Conservation (phyloP, 92 coral and sea anemone genomes). For the Porites divaricata region DNA sequence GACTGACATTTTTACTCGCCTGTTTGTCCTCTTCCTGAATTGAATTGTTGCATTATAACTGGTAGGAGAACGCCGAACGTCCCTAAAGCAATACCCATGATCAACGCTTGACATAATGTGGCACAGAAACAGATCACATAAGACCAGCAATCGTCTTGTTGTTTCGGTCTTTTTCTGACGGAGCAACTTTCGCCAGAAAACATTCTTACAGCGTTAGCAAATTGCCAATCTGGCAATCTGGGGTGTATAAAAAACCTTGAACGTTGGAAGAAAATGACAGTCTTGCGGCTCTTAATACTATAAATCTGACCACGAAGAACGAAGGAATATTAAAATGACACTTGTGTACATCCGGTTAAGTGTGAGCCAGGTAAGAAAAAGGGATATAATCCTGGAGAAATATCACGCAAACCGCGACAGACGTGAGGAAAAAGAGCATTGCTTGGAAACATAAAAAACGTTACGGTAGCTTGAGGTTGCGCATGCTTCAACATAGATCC, state of each 20-base stretch:
- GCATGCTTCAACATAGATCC: too few relatives aligned
- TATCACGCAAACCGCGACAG: too few relatives aligned
- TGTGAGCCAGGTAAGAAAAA: too few relatives aligned
- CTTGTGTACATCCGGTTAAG: too few relatives aligned
- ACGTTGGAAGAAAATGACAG: not conserved
- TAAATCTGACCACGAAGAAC: too few relatives aligned
- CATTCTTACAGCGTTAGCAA: not conserved
- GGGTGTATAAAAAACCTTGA: not conserved
- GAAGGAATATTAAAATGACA: too few relatives aligned
- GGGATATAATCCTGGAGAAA: too few relatives aligned
- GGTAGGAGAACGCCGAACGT: not conserved
- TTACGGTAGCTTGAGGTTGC: too few relatives aligned
- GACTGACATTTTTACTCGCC: not conserved
- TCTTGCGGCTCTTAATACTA: too few relatives aligned
- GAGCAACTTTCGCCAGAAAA: not conserved
- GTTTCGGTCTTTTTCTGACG: not conserved
- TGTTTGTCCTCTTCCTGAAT: constrained; percentile 12
- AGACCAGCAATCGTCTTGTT: constrained; percentile 7
- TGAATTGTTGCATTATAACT: constrained; percentile 3
- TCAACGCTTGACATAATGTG: not conserved
- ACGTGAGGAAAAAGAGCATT: too few relatives aligned
- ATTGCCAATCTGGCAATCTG: too few relatives aligned
- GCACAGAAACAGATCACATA: not conserved
- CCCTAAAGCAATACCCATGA: not conserved
- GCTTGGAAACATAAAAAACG: too few relatives aligned